A percentile compares a stretch with the other conserved stretches of the same genome.
Evolutionary conservation across 2,888 invertebrate genomes (phyloP).

Genomic region (Erebia palarica): DNA sequence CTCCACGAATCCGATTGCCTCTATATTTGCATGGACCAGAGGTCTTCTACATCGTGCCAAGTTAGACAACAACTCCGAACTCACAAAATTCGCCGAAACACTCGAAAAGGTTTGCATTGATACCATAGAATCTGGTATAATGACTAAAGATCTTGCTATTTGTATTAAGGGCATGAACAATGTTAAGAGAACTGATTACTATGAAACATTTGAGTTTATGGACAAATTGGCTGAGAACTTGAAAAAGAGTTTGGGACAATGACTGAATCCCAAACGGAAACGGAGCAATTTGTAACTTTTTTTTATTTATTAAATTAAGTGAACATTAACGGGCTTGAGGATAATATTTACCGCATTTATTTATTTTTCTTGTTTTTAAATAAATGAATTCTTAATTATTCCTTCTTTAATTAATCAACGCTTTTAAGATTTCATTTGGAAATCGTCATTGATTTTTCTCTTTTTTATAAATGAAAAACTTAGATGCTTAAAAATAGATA

Average conservation of each 20-base stretch:
- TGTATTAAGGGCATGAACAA: slow-evolving; percentile 97
- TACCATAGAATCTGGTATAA: slow-evolving; percentile 96
- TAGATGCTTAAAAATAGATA: no score
- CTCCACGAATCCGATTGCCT: slow-evolving; percentile 99
- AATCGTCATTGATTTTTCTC: no score
- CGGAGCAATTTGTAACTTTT: slow-evolving; percentile 61
- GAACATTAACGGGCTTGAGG: slow-evolving; percentile 56
- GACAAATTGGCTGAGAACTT: slow-evolving; percentile 96
- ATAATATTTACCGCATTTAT: slow-evolving; percentile 64
- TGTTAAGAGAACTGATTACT: slow-evolving; percentile 90
- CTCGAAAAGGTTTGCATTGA: slow-evolving; percentile 95
- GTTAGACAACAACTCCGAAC: slow-evolving; percentile 90
- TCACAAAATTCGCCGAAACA: slow-evolving; percentile 91
- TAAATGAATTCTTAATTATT: slow-evolving; percentile 10
- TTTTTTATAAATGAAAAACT: no score
- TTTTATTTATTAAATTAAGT: slow-evolving; percentile 43
- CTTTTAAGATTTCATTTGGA: not conserved
- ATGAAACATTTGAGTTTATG: slow-evolving; percentile 98
- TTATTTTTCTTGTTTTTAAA: slow-evolving; percentile 47
- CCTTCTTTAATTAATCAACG: not conserved
- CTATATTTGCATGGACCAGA: slow-evolving; percentile 99
- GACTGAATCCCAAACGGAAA: slow-evolving; percentile 62
- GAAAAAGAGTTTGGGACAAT: slow-evolving; percentile 82
- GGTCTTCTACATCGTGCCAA: slow-evolving; percentile 97
- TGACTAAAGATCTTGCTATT: slow-evolving; percentile 99